Base-by-base conservation (phyloP, 2,113 vertebrate genomes). In the Labeo rohita region DNA sequence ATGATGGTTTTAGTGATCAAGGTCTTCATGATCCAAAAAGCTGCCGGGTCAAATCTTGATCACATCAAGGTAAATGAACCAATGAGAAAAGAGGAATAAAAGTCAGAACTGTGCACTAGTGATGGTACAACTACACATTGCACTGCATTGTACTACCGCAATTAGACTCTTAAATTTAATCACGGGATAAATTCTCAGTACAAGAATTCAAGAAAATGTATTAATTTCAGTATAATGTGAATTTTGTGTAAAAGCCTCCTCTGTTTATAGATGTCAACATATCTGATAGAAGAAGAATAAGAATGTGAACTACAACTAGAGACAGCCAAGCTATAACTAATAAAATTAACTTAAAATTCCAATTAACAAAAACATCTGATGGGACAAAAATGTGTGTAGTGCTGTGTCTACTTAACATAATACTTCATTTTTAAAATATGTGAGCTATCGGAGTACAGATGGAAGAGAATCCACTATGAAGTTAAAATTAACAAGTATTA, bases 1-100 rank as follows among this genome's bases (percentile, higher is more conserved):
- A 54, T 36, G 84, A 12, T 68, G 61, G 13, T 81, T 81, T 52
- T 50, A 49, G 63, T 66, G 13, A 81, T 81, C 80, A 81, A 84
- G 82, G 68, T 73, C 36, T 84, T 39, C 12, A 72, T 15, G 34
- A 72, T 36, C 13, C 49, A 13, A 21, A 80, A 39, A 39, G 11
- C 3, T 50, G 7, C 61, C 50, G 45, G 45, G 45, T 81, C 61
- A 81, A 65, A 81, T 66, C 45, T 61, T 66, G 23, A 81, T 81
- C 68, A 59, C 15, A 83, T 73, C 47, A 56, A 72, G 66, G 13
- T 73, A 83, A 84, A 83, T 13, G 4, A 73, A 43, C 16, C 68
- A 73, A 39, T 70, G 50, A 83, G 77, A 15, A 83, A 56, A 56
- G 47, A 34, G 34, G 9, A 83, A 39, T 36, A 28, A 52, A 59